Evolutionary conservation across 2,797 vertebrate species (phyloP).

Genomic region (Falco novaeseelandiae): DNA sequence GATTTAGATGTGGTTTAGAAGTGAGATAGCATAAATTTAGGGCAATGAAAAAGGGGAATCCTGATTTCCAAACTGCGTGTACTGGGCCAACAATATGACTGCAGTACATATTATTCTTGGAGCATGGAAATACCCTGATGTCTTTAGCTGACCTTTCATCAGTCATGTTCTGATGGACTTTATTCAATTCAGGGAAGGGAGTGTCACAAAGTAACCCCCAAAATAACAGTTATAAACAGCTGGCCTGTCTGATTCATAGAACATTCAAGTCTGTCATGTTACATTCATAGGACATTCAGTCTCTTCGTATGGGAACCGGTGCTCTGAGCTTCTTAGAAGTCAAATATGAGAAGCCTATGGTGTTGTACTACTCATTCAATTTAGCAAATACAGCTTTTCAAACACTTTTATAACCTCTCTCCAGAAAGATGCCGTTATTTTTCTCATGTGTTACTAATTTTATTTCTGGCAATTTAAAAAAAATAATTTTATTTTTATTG

Average conservation of each 20-base stretch:
- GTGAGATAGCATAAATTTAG: neutral
- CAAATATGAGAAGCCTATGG: neutral
- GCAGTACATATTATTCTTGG: neutral
- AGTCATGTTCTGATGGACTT: neutral
- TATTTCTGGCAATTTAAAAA: neutral
- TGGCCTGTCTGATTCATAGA: neutral
- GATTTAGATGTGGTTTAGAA: neutral
- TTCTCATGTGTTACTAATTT: neutral
- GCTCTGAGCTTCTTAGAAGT: neutral
- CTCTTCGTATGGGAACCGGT: neutral
- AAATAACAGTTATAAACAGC: conserved; percentile 12
- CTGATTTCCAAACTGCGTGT: neutral
- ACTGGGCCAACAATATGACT: neutral
- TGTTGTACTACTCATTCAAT: neutral
- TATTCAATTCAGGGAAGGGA: neutral
- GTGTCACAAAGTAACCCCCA: neutral
- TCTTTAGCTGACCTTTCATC: neutral
- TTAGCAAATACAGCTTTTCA: neutral
- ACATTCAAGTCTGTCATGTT: neutral
- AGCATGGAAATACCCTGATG: neutral
- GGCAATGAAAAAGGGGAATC: neutral
- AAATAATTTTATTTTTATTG: conserved; percentile 1
- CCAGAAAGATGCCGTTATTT: neutral
- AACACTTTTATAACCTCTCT: neutral
- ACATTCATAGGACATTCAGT: neutral